Evolutionary conservation across 2,797 vertebrate genomes (phyloP).

Genomic region (Vipera latastei): DNA sequence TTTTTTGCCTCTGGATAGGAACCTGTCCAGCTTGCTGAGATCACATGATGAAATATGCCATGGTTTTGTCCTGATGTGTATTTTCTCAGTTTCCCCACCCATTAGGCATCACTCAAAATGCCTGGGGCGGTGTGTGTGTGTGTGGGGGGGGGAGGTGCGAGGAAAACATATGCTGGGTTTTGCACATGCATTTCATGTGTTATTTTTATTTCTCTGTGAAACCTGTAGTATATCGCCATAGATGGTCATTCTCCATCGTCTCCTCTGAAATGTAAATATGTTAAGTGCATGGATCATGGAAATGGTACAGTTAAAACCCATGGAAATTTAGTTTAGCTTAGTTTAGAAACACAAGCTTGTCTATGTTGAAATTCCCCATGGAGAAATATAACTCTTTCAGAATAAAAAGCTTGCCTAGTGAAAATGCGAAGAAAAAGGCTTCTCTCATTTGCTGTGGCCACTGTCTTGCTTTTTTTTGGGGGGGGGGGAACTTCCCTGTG

Average conservation of each 20-base stretch:
- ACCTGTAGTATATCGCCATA: neutral
- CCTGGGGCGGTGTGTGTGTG: neutral
- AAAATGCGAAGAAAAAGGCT: neutral
- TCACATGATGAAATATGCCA: neutral
- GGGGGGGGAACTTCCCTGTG: neutral
- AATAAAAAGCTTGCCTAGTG: neutral
- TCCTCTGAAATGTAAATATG: conserved; percentile 2
- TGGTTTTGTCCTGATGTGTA: neutral
- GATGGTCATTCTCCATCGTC: neutral
- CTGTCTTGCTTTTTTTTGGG: neutral
- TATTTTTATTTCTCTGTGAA: neutral
- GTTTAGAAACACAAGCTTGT: neutral
- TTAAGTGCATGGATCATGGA: neutral
- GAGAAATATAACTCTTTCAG: neutral
- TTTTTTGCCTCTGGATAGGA: neutral
- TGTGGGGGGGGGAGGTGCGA: no score
- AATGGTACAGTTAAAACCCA: conserved; percentile 3
- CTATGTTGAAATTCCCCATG: neutral
- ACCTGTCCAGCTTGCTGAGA: neutral
- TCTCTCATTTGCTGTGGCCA: neutral
- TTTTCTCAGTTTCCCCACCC: neutral
- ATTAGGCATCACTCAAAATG: neutral
- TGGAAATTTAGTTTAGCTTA: neutral
- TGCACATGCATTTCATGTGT: neutral
- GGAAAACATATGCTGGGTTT: no score